Conservation (phyloP, 2,797 vertebrate species). For the Phaenicophaeus curvirostris region DNA sequence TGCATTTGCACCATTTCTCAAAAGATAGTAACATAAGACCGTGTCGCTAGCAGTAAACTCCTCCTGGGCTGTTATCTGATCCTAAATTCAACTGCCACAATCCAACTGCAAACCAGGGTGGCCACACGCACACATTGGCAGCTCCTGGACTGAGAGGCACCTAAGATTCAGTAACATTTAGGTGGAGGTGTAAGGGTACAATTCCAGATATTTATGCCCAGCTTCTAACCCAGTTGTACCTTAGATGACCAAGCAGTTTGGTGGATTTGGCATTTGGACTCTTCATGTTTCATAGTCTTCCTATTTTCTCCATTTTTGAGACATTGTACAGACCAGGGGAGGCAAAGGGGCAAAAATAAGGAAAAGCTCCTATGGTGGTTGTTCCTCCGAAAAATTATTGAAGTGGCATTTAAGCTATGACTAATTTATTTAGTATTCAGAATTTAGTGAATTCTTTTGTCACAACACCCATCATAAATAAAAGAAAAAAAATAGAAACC, state of each 20-base stretch:
- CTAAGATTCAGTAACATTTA: background rate
- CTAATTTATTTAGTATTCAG: constrained; percentile 79
- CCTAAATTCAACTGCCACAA: background rate
- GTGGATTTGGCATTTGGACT: background rate
- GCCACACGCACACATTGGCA: background rate
- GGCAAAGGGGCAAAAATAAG: constrained; percentile 18
- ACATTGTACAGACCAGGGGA: constrained; percentile 29
- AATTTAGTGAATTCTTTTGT: constrained; percentile 74
- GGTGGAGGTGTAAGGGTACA: background rate
- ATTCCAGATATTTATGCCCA: background rate
- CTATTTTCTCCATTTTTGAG: background rate
- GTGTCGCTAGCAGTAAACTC: background rate
- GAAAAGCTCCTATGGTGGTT: background rate
- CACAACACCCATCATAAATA: constrained; percentile 69
- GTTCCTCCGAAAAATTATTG: constrained; percentile 58
- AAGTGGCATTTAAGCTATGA: constrained; percentile 71
- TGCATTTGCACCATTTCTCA: background rate
- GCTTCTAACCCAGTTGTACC: background rate
- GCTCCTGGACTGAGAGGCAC: background rate
- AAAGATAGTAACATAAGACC: background rate
- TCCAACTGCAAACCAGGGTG: background rate
- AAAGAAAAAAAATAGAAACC: constrained; percentile 72
- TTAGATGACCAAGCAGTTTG: background rate
- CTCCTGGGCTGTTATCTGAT: background rate
- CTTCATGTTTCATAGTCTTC: background rate